Evolutionary conservation across 2,113 vertebrate species (phyloP).

Genomic region (Callaeas wilsoni): DNA sequence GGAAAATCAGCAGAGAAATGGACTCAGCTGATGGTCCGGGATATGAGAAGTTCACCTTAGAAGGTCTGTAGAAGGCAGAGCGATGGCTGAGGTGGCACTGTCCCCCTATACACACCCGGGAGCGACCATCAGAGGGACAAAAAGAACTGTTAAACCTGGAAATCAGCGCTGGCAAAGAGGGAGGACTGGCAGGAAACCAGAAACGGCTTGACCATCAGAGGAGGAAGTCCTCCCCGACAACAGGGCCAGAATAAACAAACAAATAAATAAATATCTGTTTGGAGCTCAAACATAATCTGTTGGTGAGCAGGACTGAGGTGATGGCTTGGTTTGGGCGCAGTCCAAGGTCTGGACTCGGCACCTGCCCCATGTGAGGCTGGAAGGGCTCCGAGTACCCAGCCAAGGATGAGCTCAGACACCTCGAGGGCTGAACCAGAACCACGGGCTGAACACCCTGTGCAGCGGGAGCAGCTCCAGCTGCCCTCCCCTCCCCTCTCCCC

Average conservation of each 20-base stretch:
- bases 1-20: not conserved
- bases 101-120: not conserved
- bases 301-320: not conserved
- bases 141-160: not conserved
- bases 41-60: not conserved
- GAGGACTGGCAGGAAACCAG: not conserved
- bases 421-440: not conserved
- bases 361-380: not conserved
- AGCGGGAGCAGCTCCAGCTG: not conserved
- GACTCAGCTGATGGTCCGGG: not conserved
- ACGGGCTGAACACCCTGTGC: not conserved
- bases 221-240: not conserved
- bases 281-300: not conserved
- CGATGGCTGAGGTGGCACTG: not conserved
- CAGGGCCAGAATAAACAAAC: not conserved
- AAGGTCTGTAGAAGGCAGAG: not conserved
- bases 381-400: not conserved
- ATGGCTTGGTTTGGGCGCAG: not conserved
- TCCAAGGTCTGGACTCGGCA: slow-evolving; percentile 6
- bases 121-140: not conserved
- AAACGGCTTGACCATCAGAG: not conserved
- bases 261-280: not conserved
- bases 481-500: not conserved
- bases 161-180: not conserved
- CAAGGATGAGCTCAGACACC: slow-evolving; percentile 50